Percentiles rank a stretch among this genome's conserved stretches.
These are phyloP conservation scores for Rhea pennata DNA, from an alignment of 2,113 vertebrate species.

Conservation along the genomic window DNA sequence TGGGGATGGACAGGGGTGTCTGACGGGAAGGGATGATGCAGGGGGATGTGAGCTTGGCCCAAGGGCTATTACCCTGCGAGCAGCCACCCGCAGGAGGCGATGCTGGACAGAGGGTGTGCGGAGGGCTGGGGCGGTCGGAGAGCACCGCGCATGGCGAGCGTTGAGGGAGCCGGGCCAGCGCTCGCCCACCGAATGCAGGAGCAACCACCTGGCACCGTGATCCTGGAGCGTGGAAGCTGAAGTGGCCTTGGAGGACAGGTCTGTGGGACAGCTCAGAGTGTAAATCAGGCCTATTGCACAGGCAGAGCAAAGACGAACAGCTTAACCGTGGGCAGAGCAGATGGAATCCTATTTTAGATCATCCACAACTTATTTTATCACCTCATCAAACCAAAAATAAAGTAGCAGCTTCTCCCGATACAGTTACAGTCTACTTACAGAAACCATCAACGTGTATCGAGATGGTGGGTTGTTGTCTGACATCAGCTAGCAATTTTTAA, in stretches of 20 bases:
- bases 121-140: not conserved
- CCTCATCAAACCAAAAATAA: not conserved
- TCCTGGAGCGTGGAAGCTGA: fast-evolving
- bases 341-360: not conserved
- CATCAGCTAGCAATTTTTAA: not conserved
- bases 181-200: not conserved
- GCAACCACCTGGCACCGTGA: not conserved
- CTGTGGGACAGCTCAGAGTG: not conserved
- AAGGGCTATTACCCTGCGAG: not conserved
- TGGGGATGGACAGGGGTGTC: not conserved
- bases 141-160: fast-evolving
- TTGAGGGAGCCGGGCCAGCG: not conserved
- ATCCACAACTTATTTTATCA: not conserved
- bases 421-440: not conserved
- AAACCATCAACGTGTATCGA: not conserved
- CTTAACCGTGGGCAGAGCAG: not conserved
- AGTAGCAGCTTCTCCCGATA: fast-evolving
- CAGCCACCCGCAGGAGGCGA: not conserved
- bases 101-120: too few relatives aligned
- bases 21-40: not conserved
- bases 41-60: fast-evolving
- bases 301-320: not conserved
- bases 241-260: not conserved
- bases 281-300: not conserved
- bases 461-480: not conserved